These are phyloP conservation scores for Chiridota heheva DNA, from an alignment of 35 echinoderm and acorn worm species.

Conservation along the genomic window DNA sequence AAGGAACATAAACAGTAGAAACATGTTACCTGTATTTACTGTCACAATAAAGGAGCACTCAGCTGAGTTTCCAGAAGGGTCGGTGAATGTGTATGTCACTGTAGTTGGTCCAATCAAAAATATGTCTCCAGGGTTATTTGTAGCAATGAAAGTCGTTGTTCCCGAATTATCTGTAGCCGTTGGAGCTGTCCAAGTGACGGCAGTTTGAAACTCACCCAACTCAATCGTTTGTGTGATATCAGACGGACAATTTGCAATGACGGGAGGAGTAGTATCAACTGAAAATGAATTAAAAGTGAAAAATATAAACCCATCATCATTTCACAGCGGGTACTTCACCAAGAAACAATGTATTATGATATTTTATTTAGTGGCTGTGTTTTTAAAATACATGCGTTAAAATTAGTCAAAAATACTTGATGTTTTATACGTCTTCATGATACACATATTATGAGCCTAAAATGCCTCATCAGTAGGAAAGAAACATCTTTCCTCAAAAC, in stretches of 20 bases:
- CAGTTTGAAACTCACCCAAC: neutral
- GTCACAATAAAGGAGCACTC: slow-evolving; percentile 44
- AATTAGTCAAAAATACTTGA: too few species aligned
- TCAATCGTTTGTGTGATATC: slow-evolving; percentile 17
- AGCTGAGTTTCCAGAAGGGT: slow-evolving; percentile 33
- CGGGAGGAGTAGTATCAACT: slow-evolving; percentile 43
- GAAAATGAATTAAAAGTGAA: too few species aligned
- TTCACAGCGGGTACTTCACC: too few species aligned
- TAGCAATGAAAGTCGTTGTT: neutral
- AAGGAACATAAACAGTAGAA: too few species aligned
- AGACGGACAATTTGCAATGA: slow-evolving; percentile 13
- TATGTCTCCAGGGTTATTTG: neutral
- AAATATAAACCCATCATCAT: too few species aligned
- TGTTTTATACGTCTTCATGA: too few species aligned
- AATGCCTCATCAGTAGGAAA: too few species aligned
- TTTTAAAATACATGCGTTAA: too few species aligned
- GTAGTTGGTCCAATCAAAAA: slow-evolving; percentile 41
- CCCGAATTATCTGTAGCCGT: slow-evolving; percentile 32
- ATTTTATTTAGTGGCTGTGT: too few species aligned
- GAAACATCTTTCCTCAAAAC: too few species aligned
- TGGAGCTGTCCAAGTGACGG: slow-evolving; percentile 15
- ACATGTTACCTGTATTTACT: slow-evolving; percentile 47
- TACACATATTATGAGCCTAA: too few species aligned
- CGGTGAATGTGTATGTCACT: slow-evolving; percentile 54
- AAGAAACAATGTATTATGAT: too few species aligned